These are phyloP conservation scores for Setipinna tenuifilis DNA, from an alignment of 2,797 vertebrate genomes.

Conservation along the genomic window DNA sequence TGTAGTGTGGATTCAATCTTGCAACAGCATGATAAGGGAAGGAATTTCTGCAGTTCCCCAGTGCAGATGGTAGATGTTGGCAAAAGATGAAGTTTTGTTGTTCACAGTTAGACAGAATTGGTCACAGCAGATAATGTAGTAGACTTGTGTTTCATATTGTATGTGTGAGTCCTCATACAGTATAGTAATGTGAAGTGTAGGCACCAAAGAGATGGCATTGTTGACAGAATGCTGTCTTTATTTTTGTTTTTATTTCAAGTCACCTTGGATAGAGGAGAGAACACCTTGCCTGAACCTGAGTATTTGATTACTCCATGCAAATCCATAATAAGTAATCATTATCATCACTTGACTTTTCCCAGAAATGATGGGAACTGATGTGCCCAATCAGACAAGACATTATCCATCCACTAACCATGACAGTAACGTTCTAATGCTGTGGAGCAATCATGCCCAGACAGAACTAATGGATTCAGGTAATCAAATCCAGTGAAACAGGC, in stretches of 20 bases:
- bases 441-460: constrained; percentile 13
- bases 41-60: neutral
- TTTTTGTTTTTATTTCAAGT: neutral
- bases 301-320: constrained; percentile 6
- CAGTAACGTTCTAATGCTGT: constrained; percentile 7
- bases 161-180: neutral
- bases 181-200: neutral
- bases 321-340: constrained; percentile 20
- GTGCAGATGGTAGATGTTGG: neutral
- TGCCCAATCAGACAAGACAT: constrained; percentile 1
- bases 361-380: constrained; percentile 18
- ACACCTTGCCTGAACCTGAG: neutral
- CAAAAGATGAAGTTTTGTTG: neutral
- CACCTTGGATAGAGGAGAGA: neutral
- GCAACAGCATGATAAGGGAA: neutral
- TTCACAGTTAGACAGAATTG: neutral
- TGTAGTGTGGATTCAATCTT: neutral
- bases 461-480: constrained; percentile 21
- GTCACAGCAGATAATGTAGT: neutral
- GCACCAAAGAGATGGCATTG: neutral
- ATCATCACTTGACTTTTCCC: constrained; percentile 20
- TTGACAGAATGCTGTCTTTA: neutral
- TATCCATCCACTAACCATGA: constrained; percentile 21
- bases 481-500: constrained; percentile 16
- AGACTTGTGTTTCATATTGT: neutral